Percentiles rank a stretch among this genome's conserved stretches.
These are phyloP conservation scores for Pyrochroa serraticornis DNA, from an alignment of 2,888 invertebrate genomes.

Conservation along the genomic window DNA sequence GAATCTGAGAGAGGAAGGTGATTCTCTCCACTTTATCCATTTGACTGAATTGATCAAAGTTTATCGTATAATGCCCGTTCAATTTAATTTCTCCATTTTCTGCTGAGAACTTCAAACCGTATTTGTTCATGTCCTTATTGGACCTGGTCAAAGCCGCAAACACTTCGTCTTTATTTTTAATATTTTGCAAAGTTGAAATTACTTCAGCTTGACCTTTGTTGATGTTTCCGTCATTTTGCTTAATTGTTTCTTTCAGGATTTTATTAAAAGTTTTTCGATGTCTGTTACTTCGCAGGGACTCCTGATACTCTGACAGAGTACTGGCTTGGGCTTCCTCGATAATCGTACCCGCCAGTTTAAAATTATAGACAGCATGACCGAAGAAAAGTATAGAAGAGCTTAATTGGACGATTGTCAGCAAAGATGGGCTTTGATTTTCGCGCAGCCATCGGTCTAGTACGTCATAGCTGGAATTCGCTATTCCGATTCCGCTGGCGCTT, in stretches of 20 bases:
- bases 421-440: constrained; percentile 48
- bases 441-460: constrained; percentile 45
- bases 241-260: constrained; percentile 62
- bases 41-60: constrained; percentile 44
- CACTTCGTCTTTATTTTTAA: constrained; percentile 63
- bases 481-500: constrained; percentile 44
- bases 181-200: constrained; percentile 62
- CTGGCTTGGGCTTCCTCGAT: constrained; percentile 62
- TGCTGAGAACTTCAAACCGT: constrained; percentile 53
- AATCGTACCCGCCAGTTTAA: constrained; percentile 44
- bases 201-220: constrained; percentile 62
- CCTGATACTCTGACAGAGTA: constrained; percentile 61
- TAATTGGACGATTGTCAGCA: constrained; percentile 56
- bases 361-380: constrained; percentile 49
- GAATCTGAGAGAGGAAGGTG: constrained; percentile 30
- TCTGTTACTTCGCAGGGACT: constrained; percentile 62
- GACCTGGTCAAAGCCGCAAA: constrained; percentile 62
- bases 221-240: constrained; percentile 57
- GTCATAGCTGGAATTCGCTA: constrained; percentile 46
- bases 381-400: constrained; percentile 49
- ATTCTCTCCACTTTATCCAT: constrained; percentile 39
- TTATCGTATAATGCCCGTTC: constrained; percentile 42
- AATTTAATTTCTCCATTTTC: constrained; percentile 44
- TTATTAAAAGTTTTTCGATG: constrained; percentile 67
- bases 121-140: constrained; percentile 63